Conservation (phyloP, 2,113 vertebrate species). For the Stegastes partitus region DNA sequence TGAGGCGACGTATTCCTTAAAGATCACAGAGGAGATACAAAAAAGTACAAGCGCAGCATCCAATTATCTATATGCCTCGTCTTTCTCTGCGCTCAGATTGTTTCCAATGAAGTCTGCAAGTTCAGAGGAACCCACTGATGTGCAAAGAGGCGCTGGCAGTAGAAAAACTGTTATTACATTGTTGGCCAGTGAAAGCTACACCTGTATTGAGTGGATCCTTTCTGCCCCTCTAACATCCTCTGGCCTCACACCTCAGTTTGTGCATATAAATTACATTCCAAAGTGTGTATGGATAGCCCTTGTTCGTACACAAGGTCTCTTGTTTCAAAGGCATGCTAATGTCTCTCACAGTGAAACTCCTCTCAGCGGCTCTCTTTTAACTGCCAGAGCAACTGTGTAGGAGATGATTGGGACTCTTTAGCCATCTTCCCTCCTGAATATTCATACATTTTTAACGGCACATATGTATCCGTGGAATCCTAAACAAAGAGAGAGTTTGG, state of each 20-base stretch:
- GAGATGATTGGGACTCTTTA: slow-evolving; percentile 80
- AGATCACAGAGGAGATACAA: slow-evolving; percentile 36
- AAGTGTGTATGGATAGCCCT: slow-evolving; percentile 77
- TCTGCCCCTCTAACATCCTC: slow-evolving; percentile 67
- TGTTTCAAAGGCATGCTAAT: slow-evolving; percentile 84
- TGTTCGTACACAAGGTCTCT: slow-evolving; percentile 79
- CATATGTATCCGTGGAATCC: slow-evolving; percentile 44
- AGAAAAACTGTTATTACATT: slow-evolving; percentile 53
- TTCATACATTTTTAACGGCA: slow-evolving; percentile 68
- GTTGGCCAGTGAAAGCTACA: slow-evolving; percentile 71
- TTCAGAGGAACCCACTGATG: slow-evolving; percentile 55
- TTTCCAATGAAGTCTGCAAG: slow-evolving; percentile 40
- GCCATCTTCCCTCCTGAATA: slow-evolving; percentile 71
- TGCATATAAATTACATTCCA: slow-evolving; percentile 84
- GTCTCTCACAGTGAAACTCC: slow-evolving; percentile 69
- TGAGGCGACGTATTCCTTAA: slow-evolving; percentile 15
- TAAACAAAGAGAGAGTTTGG: slow-evolving; percentile 39
- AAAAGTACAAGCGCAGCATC: slow-evolving; percentile 35
- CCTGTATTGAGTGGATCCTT: slow-evolving; percentile 69
- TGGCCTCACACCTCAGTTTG: slow-evolving; percentile 76
- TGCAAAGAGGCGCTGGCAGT: slow-evolving; percentile 40
- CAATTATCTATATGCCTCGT: slow-evolving; percentile 39
- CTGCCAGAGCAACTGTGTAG: slow-evolving; percentile 75
- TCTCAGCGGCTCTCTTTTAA: slow-evolving; percentile 71
- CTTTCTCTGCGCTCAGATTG: slow-evolving; percentile 21